phyloP scores from a whole-genome alignment of 2,113 vertebrate genomes.

The Cebus imitator region DNA sequence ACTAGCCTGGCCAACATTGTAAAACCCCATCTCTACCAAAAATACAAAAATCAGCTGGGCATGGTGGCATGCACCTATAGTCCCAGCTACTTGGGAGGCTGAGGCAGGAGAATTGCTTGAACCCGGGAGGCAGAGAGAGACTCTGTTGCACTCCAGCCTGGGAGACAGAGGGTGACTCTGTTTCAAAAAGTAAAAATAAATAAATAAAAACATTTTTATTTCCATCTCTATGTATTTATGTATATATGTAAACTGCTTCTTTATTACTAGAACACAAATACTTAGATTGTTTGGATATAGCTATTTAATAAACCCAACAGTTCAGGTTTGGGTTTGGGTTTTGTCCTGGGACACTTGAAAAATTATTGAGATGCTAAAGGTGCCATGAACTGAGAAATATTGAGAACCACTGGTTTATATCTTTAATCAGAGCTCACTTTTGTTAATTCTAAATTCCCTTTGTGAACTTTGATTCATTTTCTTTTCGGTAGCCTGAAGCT shows the following conservation, averaged over 20 bases:
- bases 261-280: neutral
- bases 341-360: neutral
- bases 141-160: neutral
- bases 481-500: neutral
- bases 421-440: neutral
- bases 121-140: neutral
- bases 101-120: neutral
- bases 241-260: neutral
- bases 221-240: neutral
- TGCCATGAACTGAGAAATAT: neutral
- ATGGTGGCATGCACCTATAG: neutral
- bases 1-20: neutral
- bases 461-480: neutral
- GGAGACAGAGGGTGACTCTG: neutral
- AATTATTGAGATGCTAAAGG: neutral
- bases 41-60: neutral
- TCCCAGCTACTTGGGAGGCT: neutral
- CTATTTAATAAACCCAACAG: neutral
- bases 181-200: neutral
- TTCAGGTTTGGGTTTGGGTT: neutral
- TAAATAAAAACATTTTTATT: constrained; percentile 1
- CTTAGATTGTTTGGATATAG: neutral
- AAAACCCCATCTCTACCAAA: neutral
- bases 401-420: neutral
- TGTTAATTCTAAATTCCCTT: neutral